Conservation (phyloP, 2,888 invertebrate species). For the Ephialtes manifestator region DNA sequence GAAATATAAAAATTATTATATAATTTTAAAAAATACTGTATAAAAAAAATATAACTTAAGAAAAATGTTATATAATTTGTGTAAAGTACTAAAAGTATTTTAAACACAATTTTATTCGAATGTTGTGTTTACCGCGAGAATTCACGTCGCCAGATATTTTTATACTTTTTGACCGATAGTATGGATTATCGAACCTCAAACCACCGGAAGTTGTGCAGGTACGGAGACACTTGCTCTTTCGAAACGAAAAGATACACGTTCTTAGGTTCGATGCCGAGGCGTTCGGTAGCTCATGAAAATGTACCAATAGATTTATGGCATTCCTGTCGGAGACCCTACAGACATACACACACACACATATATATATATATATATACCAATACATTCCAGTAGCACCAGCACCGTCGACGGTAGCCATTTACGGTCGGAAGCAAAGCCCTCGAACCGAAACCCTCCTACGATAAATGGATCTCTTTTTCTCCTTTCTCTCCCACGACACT, state of each 20-base stretch:
- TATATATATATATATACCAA: not conserved
- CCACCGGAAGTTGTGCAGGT: not conserved
- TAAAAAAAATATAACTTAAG: too few species aligned
- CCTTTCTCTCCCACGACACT: not conserved
- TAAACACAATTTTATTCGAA: too few species aligned
- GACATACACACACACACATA: not conserved
- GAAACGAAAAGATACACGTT: not conserved
- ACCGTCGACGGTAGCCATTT: constrained; percentile 51
- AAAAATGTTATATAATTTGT: too few species aligned
- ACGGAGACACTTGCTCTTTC: not conserved
- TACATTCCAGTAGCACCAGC: constrained; percentile 4
- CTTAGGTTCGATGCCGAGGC: not conserved
- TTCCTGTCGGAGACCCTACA: constrained; percentile 47
- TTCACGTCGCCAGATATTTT: too few species aligned
- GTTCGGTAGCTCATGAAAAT: not conserved
- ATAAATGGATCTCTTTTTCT: constrained; percentile 25
- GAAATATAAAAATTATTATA: too few species aligned
- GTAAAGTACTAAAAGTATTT: not conserved
- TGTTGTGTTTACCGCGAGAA: too few species aligned
- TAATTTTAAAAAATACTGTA: too few species aligned
- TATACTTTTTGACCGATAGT: not conserved
- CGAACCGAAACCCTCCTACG: constrained; percentile 29
- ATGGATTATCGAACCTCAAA: not conserved
- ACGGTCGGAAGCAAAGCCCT: constrained; percentile 27
- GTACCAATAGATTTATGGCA: constrained; percentile 54